Conservation (phyloP, 2,888 invertebrate species). For the Acanthosepion lycidas region DNA sequence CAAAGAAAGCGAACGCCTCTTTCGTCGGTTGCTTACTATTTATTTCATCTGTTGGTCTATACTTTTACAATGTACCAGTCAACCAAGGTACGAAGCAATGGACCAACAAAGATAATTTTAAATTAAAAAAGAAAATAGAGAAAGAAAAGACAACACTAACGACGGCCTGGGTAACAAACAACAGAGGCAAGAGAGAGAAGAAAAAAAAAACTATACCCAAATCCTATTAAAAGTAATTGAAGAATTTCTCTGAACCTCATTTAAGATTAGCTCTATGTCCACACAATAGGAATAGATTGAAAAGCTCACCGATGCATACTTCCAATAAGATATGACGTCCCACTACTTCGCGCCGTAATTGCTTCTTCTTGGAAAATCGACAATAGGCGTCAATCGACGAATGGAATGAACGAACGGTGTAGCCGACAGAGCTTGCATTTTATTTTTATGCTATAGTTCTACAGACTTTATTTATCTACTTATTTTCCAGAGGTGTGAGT, state of each 20-base stretch:
- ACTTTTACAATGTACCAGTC: too few relatives aligned
- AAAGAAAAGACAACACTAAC: neutral
- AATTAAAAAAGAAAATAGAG: too few relatives aligned
- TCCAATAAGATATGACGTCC: neutral
- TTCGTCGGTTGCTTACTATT: too few relatives aligned
- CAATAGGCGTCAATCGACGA: slow-evolving; percentile 20
- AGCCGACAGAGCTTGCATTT: neutral
- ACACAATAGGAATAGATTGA: neutral
- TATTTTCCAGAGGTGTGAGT: neutral
- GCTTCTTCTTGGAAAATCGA: neutral
- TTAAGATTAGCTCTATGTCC: neutral
- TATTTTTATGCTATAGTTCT: neutral
- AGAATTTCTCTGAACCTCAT: neutral
- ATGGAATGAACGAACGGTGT: neutral
- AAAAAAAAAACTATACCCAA: too few relatives aligned
- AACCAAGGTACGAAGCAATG: too few relatives aligned
- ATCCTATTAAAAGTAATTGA: slow-evolving; percentile 18
- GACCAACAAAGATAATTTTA: too few relatives aligned
- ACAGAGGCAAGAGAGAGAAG: too few relatives aligned
- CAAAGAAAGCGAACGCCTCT: too few relatives aligned
- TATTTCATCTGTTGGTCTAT: too few relatives aligned
- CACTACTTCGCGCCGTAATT: neutral
- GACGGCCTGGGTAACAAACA: neutral
- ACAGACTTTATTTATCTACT: neutral
- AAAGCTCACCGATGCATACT: neutral